Percentiles rank a stretch among this genome's conserved stretches.
phyloP scores from a whole-genome alignment of 2,113 vertebrate species.

The Tychaedon coryphoeus region DNA sequence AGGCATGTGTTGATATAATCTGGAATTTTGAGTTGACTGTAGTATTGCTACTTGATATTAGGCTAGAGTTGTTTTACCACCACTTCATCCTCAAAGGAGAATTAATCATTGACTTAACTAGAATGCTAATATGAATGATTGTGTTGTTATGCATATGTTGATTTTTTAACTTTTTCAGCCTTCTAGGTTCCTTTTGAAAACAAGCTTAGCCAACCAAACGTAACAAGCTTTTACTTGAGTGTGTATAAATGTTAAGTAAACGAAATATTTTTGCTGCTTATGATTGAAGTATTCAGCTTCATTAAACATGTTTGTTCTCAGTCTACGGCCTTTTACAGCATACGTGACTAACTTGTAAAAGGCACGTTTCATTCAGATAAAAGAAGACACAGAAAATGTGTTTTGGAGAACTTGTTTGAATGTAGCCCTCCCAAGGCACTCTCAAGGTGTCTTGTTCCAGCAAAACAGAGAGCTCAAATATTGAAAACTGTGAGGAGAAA shows the following conservation, averaged over 20 bases:
- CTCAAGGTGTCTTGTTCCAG: neutral
- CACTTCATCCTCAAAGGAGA: constrained; percentile 22
- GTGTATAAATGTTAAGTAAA: constrained; percentile 49
- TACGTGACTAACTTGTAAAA: neutral
- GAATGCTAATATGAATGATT: neutral
- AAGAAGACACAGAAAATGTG: neutral
- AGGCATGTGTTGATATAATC: constrained; percentile 1
- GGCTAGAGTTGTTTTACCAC: neutral
- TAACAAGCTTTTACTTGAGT: constrained; percentile 45
- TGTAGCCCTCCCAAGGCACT: neutral
- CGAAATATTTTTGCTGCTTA: constrained; percentile 16
- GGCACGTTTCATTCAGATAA: neutral
- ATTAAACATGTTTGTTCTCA: neutral
- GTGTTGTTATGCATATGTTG: constrained; percentile 7
- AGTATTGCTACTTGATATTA: neutral
- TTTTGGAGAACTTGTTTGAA: neutral
- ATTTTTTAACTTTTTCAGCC: constrained; percentile 21
- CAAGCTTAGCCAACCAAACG: constrained; percentile 1
- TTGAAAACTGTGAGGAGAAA: neutral
- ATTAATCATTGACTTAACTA: constrained; percentile 21
- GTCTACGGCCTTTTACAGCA: neutral
- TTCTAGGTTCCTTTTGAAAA: constrained; percentile 25
- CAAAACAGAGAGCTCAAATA: neutral
- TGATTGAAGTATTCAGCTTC: constrained; percentile 22
- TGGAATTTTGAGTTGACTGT: neutral